phyloP scores from a whole-genome alignment of 2,113 vertebrate species.

The Osmerus eperlanus region DNA sequence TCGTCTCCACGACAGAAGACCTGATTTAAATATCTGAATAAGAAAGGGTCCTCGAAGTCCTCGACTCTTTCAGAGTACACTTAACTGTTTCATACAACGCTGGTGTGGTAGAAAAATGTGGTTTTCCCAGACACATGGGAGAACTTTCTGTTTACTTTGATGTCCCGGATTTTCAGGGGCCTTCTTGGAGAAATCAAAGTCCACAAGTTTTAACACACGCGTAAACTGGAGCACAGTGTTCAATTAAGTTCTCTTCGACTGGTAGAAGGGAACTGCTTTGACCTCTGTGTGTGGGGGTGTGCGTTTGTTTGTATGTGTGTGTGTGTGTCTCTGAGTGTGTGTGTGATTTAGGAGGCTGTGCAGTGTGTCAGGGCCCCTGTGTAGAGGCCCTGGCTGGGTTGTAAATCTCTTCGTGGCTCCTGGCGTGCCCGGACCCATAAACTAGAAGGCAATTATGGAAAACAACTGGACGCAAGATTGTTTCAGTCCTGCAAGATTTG shows the following conservation, averaged over 20 bases:
- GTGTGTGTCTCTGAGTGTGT: not conserved
- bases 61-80: too few species aligned
- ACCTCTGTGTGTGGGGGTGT: not conserved
- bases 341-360: not conserved
- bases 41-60: not conserved
- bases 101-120: too few species aligned
- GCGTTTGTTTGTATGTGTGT: not conserved
- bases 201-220: too few species aligned
- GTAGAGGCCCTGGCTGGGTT: conserved; percentile 32
- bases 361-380: conserved; percentile 28
- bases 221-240: not conserved
- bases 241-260: not conserved
- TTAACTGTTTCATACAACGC: too few species aligned
- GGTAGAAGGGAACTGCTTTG: not conserved
- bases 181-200: too few species aligned
- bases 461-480: conserved; percentile 63
- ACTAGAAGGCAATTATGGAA: conserved; percentile 59
- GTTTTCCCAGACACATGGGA: too few species aligned
- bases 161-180: too few species aligned
- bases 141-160: too few species aligned
- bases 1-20: not conserved
- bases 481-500: conserved; percentile 58
- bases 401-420: conserved; percentile 62
- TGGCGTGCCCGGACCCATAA: conserved; percentile 49
- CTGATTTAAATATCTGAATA: not conserved